These are phyloP conservation scores for Bombus terrestris DNA, from an alignment of 1,140 invertebrate genomes.

Conservation along the genomic window DNA sequence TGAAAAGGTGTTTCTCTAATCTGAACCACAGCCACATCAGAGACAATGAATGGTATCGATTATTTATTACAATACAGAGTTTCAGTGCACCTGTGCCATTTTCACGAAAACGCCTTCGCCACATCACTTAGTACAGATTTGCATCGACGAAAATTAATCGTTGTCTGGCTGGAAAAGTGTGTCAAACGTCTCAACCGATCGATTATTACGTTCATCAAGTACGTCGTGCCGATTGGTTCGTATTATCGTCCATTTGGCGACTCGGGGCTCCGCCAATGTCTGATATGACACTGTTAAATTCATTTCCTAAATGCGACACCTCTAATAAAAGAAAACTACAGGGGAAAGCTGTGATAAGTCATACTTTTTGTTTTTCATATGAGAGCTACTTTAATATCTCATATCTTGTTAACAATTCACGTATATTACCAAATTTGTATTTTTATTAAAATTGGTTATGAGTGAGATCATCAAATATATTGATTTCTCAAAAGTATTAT, in stretches of 20 bases:
- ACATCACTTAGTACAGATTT: not conserved
- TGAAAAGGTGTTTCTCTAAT: not conserved
- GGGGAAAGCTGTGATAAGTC: too few relatives aligned
- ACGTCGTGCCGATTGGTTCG: slow-evolving; percentile 25
- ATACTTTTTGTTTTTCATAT: too few relatives aligned
- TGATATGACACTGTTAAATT: not conserved
- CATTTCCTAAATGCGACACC: not conserved
- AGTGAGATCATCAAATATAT: too few relatives aligned
- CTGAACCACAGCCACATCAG: not conserved
- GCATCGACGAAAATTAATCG: slow-evolving; percentile 34
- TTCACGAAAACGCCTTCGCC: not conserved
- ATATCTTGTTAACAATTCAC: too few relatives aligned
- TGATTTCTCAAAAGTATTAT: too few relatives aligned
- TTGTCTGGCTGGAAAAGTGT: slow-evolving; percentile 24
- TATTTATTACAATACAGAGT: slow-evolving; percentile 14
- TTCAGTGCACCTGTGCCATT: not conserved
- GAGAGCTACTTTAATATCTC: too few relatives aligned
- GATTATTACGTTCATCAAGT: slow-evolving; percentile 27
- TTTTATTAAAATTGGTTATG: too few relatives aligned
- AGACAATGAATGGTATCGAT: not conserved
- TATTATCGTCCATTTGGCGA: slow-evolving; percentile 5
- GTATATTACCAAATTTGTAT: too few relatives aligned
- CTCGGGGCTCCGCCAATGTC: not conserved
- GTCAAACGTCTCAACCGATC: slow-evolving; percentile 37
- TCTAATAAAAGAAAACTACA: not conserved